phyloP scores from a whole-genome alignment of 2,113 vertebrate genomes.

The Turdus rufiventris region DNA sequence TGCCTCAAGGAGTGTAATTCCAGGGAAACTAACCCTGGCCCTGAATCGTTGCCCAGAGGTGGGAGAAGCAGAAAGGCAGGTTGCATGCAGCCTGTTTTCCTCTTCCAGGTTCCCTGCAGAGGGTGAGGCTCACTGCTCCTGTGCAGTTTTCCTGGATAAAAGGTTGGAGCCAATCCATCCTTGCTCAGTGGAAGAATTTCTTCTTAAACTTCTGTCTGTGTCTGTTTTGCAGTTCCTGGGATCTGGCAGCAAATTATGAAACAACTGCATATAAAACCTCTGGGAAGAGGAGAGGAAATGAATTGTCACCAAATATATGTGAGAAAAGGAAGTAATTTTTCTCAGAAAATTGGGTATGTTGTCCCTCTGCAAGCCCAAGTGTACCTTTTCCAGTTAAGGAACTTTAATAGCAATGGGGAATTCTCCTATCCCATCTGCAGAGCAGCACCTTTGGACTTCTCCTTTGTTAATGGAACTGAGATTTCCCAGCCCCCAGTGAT shows the following conservation, averaged over 20 bases:
- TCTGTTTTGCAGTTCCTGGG: not conserved
- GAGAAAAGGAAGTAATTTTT: not conserved
- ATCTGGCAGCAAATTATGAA: not conserved
- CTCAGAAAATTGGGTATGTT: not conserved
- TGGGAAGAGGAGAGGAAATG: not conserved
- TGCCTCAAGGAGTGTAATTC: not conserved
- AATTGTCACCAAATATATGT: not conserved
- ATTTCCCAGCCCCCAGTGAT: conserved; percentile 49
- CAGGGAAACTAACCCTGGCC: not conserved
- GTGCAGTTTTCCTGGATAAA: not conserved
- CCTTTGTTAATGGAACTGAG: conserved; percentile 52
- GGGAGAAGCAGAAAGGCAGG: not conserved
- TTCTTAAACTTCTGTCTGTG: not conserved
- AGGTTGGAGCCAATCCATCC: accelerated
- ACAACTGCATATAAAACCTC: not conserved
- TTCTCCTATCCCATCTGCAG: conserved; percentile 26
- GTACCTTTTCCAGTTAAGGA: not conserved
- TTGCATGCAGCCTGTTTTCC: not conserved
- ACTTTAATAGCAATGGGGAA: conserved; percentile 56
- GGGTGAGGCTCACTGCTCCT: not conserved
- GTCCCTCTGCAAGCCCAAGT: conserved; percentile 5
- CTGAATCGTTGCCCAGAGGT: not conserved
- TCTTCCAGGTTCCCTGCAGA: not conserved
- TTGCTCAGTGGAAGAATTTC: not conserved
- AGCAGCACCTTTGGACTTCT: conserved; percentile 28